Evolutionary conservation across 2,113 vertebrate genomes (phyloP), one percentile per base, ranked within the genome.

Genomic region (Perognathus longimembris): DNA sequence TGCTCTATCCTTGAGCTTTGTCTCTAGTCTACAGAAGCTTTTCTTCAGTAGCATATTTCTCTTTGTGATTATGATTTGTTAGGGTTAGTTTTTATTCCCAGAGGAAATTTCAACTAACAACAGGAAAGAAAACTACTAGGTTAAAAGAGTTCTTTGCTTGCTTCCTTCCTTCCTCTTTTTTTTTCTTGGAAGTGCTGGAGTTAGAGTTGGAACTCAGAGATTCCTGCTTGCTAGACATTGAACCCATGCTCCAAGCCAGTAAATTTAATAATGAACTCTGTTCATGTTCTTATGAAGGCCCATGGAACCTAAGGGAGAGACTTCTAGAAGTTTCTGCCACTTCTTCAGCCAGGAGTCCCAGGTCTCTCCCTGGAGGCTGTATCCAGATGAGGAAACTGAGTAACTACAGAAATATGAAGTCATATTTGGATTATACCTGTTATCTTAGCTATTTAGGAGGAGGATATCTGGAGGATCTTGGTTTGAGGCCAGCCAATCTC

Each of bases 11-110:
- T 12, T 45, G 45, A 45, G 45, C 10, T 2, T 45, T 45, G 45
- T 45, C 45, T 45, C 45, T 45, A 45, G 45, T 45, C 88, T 69
- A 89, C 30, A 18, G 63, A 94, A 88, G 59, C 17, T 57, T 7
- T 59, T 82, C 89, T 76, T 92, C 34, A 22, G 75, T 78, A 74
- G 30, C 61, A 75, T 85, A 83, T 83, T 73, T 40, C 50, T 90
- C 50, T 86, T 89, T 77, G 75, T 82, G 54, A 59, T 77, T 85
- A 30, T 28, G 1, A 6, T 71, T 83, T 87, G 73, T 92, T 91
- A 81, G 88, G 66, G 69, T 88, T 74, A 74, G 70, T 90, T 85
- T 90, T n/a, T n/a, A 24, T 54, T 85, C 40, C 66, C 45, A 69
- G 42, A 79, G 42, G 66, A 79, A 76, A 89, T 63, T 28, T 57